Conservation (phyloP, 2,113 vertebrate genomes). For the Coturnix japonica region DNA sequence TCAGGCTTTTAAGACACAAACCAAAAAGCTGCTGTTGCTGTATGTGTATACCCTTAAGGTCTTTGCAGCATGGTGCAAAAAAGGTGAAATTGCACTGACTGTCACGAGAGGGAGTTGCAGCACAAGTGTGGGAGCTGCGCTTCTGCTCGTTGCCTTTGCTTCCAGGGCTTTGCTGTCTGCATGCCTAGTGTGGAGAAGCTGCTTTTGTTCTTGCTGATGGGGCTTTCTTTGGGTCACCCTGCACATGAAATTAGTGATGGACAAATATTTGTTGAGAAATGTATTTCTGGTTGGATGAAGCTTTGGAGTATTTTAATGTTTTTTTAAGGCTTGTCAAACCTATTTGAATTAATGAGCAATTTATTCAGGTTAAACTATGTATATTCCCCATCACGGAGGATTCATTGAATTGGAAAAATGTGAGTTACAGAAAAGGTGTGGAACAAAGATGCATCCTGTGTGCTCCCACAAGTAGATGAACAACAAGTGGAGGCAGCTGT, state of each 20-base stretch:
- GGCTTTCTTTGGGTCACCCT: not conserved
- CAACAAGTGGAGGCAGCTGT: not conserved
- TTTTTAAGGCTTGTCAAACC: not conserved
- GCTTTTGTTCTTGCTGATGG: not conserved
- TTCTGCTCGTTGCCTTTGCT: not conserved
- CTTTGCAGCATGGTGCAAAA: accelerated
- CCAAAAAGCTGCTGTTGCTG: accelerated
- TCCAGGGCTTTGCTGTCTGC: accelerated
- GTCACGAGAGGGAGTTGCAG: conserved; percentile 54
- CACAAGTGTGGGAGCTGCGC: not conserved
- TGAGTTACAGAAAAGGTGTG: not conserved
- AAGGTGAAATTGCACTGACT: not conserved
- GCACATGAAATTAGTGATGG: not conserved
- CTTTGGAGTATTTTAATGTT: not conserved
- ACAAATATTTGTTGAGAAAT: not conserved
- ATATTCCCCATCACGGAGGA: not conserved
- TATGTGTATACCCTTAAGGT: accelerated
- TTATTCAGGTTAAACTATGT: not conserved
- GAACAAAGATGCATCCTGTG: not conserved
- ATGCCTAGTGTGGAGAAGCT: not conserved
- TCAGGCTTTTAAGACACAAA: not conserved
- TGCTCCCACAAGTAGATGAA: not conserved
- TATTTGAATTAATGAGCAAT: not conserved
- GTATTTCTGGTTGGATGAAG: not conserved
- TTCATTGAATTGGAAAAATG: not conserved